Evolutionary conservation across 2,113 vertebrate species (phyloP).

Genomic region (Cavia porcellus): DNA sequence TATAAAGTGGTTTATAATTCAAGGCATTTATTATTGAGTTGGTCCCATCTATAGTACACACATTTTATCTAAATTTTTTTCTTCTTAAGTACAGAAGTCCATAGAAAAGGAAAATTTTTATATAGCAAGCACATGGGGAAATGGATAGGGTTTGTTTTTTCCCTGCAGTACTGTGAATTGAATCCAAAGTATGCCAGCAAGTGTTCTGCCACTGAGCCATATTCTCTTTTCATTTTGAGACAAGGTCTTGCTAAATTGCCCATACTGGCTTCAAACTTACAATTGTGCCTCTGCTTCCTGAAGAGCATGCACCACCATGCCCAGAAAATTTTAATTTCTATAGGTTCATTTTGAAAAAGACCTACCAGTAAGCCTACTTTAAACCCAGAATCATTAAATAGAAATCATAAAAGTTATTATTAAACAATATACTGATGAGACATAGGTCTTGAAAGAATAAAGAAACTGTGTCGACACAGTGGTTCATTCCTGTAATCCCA

Average conservation of each 20-base stretch:
- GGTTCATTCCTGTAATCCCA: background rate
- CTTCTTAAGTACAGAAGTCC: background rate
- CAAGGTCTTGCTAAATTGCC: background rate
- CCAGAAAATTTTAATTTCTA: background rate
- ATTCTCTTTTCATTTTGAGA: background rate
- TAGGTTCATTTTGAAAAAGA: background rate
- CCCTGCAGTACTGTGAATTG: background rate
- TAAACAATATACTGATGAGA: background rate
- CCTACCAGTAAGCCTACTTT: background rate
- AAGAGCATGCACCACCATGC: background rate
- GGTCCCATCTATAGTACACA: background rate
- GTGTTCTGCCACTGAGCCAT: background rate
- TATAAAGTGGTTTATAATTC: conserved; percentile 33
- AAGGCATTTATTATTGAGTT: conserved; percentile 44
- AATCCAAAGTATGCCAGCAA: background rate
- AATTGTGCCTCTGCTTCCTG: background rate
- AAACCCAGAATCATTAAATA: conserved; percentile 34
- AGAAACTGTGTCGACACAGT: background rate
- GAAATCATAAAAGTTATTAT: conserved; percentile 1
- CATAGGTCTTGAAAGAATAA: conserved; percentile 10
- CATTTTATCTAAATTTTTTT: conserved; percentile 35
- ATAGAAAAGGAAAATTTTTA: conserved; percentile 19
- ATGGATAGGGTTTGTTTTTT: background rate
- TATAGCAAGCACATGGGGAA: background rate
- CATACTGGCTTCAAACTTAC: background rate